Evolutionary conservation across 2,888 invertebrate species (phyloP), one percentile per base, ranked within the genome.

Genomic region (Thera britannica): DNA sequence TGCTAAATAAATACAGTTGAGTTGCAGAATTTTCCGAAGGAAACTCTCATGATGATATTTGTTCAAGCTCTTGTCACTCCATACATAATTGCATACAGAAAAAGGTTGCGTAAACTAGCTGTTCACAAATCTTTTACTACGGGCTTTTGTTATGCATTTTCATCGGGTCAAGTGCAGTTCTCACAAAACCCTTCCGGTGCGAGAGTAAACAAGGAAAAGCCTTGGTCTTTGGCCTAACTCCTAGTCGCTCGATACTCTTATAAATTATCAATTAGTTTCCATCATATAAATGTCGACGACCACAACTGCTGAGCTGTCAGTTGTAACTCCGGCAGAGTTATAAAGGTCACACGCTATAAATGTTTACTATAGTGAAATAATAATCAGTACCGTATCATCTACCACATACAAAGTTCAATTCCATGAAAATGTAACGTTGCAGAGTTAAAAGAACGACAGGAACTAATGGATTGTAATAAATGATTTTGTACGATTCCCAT

Each of bases 131-230:
- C 80, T 79, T 80, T 80, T 81, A 75, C 73, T 81, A 75, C 73
- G 35, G 34, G 62, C 84, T 84, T 87, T 87, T 87, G 86, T 89
- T 84, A 80, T 75, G 72, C 82, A 83, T 86, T 89, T 88, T 85
- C 83, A 84, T 83, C 82, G 82, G 90, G 90, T 91, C 90, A 90
- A 91, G 88, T 85, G 85, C 86, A 86, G 85, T 87, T 83, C 85
- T 87, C 79, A 58, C 80, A 85, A 86, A 87, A 83, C 83, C 89
- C 88, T 80, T 46, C 59, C 49, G 59, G 65, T 61, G 73, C 77
- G 72, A 79, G 86, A 82, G 41, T 2, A 58, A 58, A 62, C 8
- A 6, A n/a, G 5, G 48, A 12, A 5, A 49, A 49, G 6, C 49
- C 49, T 49, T 49, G 48, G 11, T 48, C 12, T 49, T 49, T 49